These are phyloP conservation scores for Cuculus canorus DNA, from an alignment of 2,797 vertebrate genomes.

Conservation along the genomic window DNA sequence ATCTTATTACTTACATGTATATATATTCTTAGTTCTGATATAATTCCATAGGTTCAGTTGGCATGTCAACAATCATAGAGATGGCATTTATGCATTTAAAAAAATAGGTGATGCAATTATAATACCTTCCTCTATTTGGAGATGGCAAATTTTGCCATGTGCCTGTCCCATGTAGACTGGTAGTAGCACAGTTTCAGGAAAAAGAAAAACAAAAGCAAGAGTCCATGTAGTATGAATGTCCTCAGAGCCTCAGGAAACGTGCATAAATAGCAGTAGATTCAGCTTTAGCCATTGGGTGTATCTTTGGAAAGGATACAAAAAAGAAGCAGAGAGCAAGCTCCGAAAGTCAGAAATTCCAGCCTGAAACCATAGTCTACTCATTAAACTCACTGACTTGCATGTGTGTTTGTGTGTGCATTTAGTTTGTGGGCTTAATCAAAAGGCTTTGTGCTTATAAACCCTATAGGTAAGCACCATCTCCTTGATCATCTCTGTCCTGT, in stretches of 20 bases:
- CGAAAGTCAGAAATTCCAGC: background rate
- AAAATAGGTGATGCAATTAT: background rate
- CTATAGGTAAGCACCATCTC: background rate
- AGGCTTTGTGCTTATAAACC: background rate
- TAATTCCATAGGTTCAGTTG: background rate
- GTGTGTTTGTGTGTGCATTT: background rate
- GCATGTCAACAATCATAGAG: background rate
- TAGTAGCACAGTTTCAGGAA: background rate
- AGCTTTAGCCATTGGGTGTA: background rate
- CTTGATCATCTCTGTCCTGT: background rate
- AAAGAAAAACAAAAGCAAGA: background rate
- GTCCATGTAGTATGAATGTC: accelerated
- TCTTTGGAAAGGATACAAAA: background rate
- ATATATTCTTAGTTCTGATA: background rate
- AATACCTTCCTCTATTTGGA: background rate
- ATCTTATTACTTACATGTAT: background rate
- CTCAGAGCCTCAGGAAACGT: background rate
- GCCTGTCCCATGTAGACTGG: background rate
- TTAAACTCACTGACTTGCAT: background rate
- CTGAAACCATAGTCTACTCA: background rate
- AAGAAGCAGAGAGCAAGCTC: background rate
- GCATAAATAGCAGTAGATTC: background rate
- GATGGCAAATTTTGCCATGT: background rate
- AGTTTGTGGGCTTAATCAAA: background rate
- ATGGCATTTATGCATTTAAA: background rate